phyloP scores from a whole-genome alignment of 2,113 vertebrate genomes.

The Podarcis cretensis region DNA sequence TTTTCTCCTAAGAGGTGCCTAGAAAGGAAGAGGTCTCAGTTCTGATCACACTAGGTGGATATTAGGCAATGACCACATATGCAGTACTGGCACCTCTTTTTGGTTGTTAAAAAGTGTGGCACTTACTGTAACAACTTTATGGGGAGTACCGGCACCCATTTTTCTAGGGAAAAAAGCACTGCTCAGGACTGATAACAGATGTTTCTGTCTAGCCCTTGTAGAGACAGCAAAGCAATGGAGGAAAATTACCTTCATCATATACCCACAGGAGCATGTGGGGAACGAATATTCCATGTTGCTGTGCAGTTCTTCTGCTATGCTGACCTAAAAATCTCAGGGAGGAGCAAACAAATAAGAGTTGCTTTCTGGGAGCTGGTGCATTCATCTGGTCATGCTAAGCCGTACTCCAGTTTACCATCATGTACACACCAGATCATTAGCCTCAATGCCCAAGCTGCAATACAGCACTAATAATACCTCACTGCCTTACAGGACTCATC shows the following conservation, averaged over 20 bases:
- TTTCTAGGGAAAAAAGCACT: neutral
- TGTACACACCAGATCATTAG: neutral
- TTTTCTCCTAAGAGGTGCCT: neutral
- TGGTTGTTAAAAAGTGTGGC: too few relatives aligned
- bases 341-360: too few relatives aligned
- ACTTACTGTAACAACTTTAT: too few relatives aligned
- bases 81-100: too few relatives aligned
- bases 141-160: too few relatives aligned
- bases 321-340: too few relatives aligned
- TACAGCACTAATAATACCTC: neutral
- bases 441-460: neutral
- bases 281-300: too few relatives aligned
- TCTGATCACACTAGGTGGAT: neutral
- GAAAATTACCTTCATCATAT: neutral
- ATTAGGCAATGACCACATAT: neutral
- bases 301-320: too few relatives aligned
- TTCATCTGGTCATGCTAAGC: too few relatives aligned
- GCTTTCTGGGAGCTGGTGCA: too few relatives aligned
- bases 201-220: neutral
- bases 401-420: too few relatives aligned
- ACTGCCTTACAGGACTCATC: neutral
- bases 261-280: too few relatives aligned
- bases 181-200: neutral
- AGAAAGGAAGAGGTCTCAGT: neutral
- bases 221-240: neutral